Evolutionary conservation across 2,113 vertebrate genomes (phyloP), one percentile per base, ranked within the genome.

Genomic region (Podarcis muralis): DNA sequence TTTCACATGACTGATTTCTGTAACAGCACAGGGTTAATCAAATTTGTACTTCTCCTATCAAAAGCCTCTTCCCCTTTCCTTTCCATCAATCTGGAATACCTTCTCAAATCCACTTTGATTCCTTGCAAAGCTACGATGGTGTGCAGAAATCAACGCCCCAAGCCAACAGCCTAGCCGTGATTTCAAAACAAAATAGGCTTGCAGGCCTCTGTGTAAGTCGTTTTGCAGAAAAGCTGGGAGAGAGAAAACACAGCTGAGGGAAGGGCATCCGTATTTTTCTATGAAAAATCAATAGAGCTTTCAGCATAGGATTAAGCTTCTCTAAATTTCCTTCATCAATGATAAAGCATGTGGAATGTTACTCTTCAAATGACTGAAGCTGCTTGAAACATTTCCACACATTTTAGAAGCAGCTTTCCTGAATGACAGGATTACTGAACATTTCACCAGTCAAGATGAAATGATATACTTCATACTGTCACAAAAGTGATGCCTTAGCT

Each of bases 41-140:
- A 16, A 79, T 85, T 89, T 84, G 80, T 89, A 59, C 35, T 94
- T 37, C 68, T 83, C 53, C 79, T 69, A 48, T 79, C 30, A 86
- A 71, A 90, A 89, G 72, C 84, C 32, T 65, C 35, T 82, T 43
- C 80, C 78, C 75, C 87, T 88, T 72, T 59, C 32, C 88, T 76
- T 53, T 83, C 25, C 87, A 37, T 89, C 59, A 85, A 65, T 12
- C 22, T 3, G 0, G 76, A 74, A 65, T 43, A 53, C 71, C 86
- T 71, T 84, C 53, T 88, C 32, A 83, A 93, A 72, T 43, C 13
- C 75, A 78, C 84, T 91, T 94, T 78, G 69, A 88, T 91, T 85
- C 74, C 71, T 69, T 35, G 68, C 20, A 66, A 79, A 90, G 30
- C 32, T 87, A 84, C 79, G 40, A 22, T 53, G 32, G 13, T 80